Percentiles rank a stretch among this genome's conserved stretches.
These are phyloP conservation scores for Clarias macrocephalus DNA, from an alignment of 2,113 vertebrate species.

Conservation along the genomic window DNA sequence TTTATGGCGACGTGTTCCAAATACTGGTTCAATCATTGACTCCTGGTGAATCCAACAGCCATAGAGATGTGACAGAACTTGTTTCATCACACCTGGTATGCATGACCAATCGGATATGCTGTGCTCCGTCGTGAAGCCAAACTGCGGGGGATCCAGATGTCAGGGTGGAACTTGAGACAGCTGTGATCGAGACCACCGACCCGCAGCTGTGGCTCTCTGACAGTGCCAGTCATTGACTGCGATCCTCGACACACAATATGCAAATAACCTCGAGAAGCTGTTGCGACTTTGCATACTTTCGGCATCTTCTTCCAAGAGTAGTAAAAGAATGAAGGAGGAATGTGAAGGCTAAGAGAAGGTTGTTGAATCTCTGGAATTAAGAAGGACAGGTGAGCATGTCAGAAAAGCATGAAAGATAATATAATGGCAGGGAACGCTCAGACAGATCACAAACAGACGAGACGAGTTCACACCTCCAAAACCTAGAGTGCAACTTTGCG, in stretches of 20 bases:
- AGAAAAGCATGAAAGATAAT: neutral
- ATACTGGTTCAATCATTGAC: neutral
- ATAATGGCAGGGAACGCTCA: neutral
- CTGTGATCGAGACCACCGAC: conserved; percentile 13
- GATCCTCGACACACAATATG: neutral
- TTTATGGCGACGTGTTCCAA: neutral
- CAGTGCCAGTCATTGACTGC: neutral
- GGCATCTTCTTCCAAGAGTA: neutral
- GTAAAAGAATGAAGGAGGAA: neutral
- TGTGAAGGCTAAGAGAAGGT: neutral
- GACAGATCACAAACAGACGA: neutral
- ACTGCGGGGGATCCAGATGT: conserved; percentile 25
- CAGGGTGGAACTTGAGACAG: conserved; percentile 5
- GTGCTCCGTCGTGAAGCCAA: neutral
- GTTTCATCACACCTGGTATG: conserved; percentile 13
- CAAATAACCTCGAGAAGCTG: neutral
- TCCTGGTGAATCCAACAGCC: neutral
- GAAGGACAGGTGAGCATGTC: neutral
- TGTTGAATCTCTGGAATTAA: conserved; percentile 6
- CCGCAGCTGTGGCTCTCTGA: conserved; percentile 12
- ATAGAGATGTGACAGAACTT: conserved; percentile 5
- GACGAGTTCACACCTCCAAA: neutral
- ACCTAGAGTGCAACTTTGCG: neutral
- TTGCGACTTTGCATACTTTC: neutral
- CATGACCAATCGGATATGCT: conserved; percentile 18